A percentile compares a stretch with the other conserved stretches of the same genome.
These are phyloP conservation scores for Fratercula arctica DNA, from an alignment of 2,797 vertebrate species.

Conservation along the genomic window DNA sequence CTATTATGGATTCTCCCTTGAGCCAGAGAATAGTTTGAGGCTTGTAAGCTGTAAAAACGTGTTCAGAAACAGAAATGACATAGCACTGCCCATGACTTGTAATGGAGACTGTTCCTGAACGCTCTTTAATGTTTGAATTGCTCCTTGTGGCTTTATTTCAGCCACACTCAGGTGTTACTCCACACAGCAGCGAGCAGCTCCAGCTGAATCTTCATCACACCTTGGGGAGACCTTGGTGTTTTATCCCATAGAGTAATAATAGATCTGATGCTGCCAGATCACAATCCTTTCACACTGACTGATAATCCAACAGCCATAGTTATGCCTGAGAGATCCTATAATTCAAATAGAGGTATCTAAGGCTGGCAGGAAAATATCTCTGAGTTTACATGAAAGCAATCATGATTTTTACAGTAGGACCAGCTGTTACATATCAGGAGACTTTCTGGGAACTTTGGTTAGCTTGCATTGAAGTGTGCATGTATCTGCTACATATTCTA, in stretches of 20 bases:
- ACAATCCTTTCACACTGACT: fast-evolving
- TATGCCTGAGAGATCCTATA: background rate
- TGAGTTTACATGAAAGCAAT: background rate
- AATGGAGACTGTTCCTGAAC: fast-evolving
- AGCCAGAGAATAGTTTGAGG: background rate
- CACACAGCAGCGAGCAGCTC: background rate
- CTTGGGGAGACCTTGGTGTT: background rate
- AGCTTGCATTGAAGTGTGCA: background rate
- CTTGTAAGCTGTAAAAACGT: background rate
- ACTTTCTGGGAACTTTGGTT: background rate
- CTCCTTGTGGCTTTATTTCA: background rate
- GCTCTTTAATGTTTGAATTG: fast-evolving
- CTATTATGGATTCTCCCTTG: background rate
- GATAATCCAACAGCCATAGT: background rate
- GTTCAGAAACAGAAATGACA: background rate
- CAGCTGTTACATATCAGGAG: background rate
- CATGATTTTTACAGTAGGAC: background rate
- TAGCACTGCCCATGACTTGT: background rate
- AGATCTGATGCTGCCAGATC: background rate
- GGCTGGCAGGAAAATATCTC: background rate
- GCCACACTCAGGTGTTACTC: background rate
- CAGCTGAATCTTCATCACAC: background rate
- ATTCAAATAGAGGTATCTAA: background rate
- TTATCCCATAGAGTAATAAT: background rate
- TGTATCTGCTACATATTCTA: background rate